Base-by-base conservation (phyloP, 2,888 invertebrate species). In the Aquatica leii region DNA sequence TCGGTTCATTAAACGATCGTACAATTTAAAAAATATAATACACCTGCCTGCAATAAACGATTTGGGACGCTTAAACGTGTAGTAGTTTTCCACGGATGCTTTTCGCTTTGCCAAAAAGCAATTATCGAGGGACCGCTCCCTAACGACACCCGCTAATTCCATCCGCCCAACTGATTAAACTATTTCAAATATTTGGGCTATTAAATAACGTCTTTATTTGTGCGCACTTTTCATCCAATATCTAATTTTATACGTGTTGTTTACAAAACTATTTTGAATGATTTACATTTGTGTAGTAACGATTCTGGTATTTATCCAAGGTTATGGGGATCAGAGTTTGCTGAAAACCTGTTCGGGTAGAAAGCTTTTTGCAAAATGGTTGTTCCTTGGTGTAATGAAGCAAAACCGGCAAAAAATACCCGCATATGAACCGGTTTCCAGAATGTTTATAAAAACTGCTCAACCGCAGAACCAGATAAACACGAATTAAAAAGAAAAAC, bases 401-500 rank as follows among this genome's bases (percentile, higher is more conserved):
- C 59, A 51, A 54, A 48, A 46, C 53, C 53, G 59, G 41, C 54
- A 61, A 60, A 66, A 67, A 66, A 64, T 55, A 41, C 52, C 55
- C 60, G 56, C 52, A 64, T 50, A 49, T 17, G 62, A 67, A 67
- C 64, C 65, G 65, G 67, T 65, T 65, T 37, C 48, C 11, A 50
- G 52, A 59, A 56, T 56, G 40, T 34, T 40, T 52, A 62, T 24
- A 65, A 67, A 67, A 67, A 61, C n/a, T 41, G 34, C 53, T 24
- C 54, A 40, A 52, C 65, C 59, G 50, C 64, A 58, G 53, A 58
- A 61, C 59, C 52, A 60, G 63, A 63, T 61, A 57, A 61, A 63
- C 62, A 59, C 50, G 62, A 67, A 67, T 67, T 61, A 59, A 66
- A 61, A 65, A 64, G 55, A 64, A 67, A 64, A 61, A 55, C 48